Evolutionary conservation across 2,797 vertebrate species (phyloP).

Genomic region (Danio jaintianensis): DNA sequence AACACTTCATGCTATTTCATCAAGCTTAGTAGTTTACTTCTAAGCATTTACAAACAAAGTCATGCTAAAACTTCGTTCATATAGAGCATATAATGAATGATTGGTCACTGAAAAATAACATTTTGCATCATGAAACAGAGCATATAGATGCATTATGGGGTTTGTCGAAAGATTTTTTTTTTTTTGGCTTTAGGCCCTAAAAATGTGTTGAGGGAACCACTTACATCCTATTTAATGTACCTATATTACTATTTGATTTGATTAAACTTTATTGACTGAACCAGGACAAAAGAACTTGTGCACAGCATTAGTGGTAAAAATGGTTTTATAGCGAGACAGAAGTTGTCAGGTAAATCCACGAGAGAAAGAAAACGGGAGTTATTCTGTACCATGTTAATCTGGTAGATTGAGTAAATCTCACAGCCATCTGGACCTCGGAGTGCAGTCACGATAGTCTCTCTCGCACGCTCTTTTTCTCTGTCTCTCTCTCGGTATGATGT

Average conservation of each 20-base stretch:
- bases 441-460: conserved; percentile 34
- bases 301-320: conserved; percentile 21
- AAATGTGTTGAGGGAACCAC: not conserved
- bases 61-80: no score
- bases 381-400: conserved; percentile 51
- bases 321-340: conserved; percentile 11
- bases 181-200: no score
- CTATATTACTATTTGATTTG: not conserved
- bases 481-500: conserved; percentile 47
- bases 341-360: conserved; percentile 31
- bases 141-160: no score
- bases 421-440: conserved; percentile 55
- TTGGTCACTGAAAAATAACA: no score
- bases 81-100: no score
- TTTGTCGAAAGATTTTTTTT: no score
- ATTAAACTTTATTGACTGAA: conserved; percentile 3
- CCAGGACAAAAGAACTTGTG: not conserved
- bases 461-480: not conserved
- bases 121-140: no score
- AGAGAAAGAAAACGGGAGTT: conserved; percentile 39
- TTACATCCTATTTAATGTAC: not conserved
- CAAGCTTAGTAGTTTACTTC: no score
- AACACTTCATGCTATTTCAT: no score
- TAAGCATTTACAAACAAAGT: no score
- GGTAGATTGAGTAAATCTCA: conserved; percentile 57